A percentile compares a stretch with the other conserved stretches of the same genome.
phyloP scores from a whole-genome alignment of 2,113 vertebrate species.

The Lophura nycthemera region DNA sequence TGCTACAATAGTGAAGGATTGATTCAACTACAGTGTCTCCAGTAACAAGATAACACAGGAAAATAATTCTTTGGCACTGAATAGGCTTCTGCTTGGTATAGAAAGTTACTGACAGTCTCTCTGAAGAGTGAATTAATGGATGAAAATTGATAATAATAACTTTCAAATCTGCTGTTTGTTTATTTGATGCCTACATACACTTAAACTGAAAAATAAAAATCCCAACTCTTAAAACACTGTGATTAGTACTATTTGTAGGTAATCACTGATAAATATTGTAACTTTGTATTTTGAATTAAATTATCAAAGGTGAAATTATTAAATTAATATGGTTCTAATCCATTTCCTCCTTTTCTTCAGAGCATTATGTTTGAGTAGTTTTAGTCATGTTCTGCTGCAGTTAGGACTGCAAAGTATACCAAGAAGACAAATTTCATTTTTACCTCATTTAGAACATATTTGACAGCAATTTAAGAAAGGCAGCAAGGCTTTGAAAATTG shows the following conservation, averaged over 20 bases:
- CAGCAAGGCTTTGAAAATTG: conserved; percentile 45
- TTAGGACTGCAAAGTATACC: not conserved
- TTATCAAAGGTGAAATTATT: not conserved
- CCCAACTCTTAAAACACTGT: not conserved
- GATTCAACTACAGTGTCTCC: not conserved
- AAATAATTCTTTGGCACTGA: fast-evolving
- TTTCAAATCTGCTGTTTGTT: not conserved
- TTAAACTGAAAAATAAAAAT: not conserved
- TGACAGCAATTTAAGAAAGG: conserved; percentile 46
- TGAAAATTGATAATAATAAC: not conserved
- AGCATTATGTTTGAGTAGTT: not conserved
- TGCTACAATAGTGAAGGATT: not conserved
- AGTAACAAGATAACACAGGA: not conserved
- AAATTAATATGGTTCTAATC: not conserved
- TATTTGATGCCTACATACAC: not conserved
- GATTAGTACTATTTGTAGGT: not conserved
- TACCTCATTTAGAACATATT: conserved; percentile 1
- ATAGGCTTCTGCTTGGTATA: not conserved
- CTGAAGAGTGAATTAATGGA: not conserved
- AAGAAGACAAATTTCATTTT: conserved; percentile 14
- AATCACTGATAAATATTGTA: not conserved
- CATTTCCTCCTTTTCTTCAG: not conserved
- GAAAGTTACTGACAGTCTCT: not conserved
- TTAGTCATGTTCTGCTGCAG: not conserved
- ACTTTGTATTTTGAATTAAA: not conserved